Percentiles rank a stretch among this genome's conserved stretches.
Conservation (phyloP, 2,113 vertebrate species). For the Carassius gibelio region DNA sequence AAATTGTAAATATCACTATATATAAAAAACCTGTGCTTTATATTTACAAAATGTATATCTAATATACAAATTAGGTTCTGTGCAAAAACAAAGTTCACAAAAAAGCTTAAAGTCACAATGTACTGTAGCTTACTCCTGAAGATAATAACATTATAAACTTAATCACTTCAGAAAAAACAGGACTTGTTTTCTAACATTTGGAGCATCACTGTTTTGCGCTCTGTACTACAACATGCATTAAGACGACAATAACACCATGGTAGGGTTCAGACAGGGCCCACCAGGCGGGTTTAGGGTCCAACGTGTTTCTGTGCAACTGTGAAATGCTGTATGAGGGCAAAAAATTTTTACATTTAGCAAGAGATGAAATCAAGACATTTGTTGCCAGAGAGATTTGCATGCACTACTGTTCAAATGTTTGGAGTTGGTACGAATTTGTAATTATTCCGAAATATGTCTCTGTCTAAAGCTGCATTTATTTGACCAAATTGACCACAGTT, state of each 20-base stretch:
- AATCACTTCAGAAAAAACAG: neutral
- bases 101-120: slow-evolving; percentile 11
- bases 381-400: neutral
- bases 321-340: neutral
- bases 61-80: slow-evolving; percentile 19
- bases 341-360: neutral
- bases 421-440: neutral
- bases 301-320: neutral
- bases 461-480: neutral
- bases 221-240: neutral
- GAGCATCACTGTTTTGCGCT: neutral
- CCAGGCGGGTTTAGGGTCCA: neutral
- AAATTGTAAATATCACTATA: neutral
- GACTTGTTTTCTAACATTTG: neutral
- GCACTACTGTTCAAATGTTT: neutral
- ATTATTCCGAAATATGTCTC: neutral
- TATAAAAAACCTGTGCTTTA: neutral
- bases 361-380: neutral
- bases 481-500: neutral
- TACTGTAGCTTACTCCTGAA: neutral
- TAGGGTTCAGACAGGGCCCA: neutral
- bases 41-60: slow-evolving; percentile 24
- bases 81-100: neutral
- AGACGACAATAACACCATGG: neutral
- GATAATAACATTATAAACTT: neutral